Evolutionary conservation across 2,888 invertebrate species (phyloP).

Genomic region (Agelastica alni): DNA sequence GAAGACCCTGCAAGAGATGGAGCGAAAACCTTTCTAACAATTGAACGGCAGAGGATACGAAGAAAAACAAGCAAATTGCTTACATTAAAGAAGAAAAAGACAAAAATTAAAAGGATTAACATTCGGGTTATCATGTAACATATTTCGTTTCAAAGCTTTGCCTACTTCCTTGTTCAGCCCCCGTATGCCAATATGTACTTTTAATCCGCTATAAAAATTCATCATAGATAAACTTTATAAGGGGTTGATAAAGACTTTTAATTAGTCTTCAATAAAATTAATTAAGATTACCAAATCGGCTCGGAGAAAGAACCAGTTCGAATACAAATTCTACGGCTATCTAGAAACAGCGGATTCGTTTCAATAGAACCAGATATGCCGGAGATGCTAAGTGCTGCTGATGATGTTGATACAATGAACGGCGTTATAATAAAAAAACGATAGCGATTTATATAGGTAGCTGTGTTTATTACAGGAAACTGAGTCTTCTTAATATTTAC

Average conservation of each 20-base stretch:
- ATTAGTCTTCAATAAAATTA: conserved; percentile 47
- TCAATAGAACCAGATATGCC: conserved; percentile 33
- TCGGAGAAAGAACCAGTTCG: conserved; percentile 37
- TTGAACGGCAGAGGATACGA: too few relatives aligned
- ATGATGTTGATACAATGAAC: conserved; percentile 14
- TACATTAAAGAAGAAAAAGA: too few relatives aligned
- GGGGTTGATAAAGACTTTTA: conserved; percentile 48
- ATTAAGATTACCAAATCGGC: conserved; percentile 41
- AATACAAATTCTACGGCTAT: conserved; percentile 40
- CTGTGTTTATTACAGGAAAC: too few relatives aligned
- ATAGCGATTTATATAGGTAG: background rate
- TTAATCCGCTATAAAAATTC: conserved; percentile 43
- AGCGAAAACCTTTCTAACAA: too few relatives aligned
- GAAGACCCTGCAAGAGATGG: too few relatives aligned
- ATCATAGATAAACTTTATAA: conserved; percentile 44
- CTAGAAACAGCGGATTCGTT: conserved; percentile 43
- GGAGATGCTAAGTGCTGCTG: conserved; percentile 31
- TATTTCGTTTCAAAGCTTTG: background rate
- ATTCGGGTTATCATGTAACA: too few relatives aligned
- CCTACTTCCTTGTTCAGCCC: conserved; percentile 15
- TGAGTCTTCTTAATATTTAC: too few relatives aligned
- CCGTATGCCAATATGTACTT: conserved; percentile 28
- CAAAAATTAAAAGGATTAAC: too few relatives aligned
- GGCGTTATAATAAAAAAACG: background rate
- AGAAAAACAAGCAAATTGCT: too few relatives aligned